A percentile compares a stretch with the other conserved stretches of the same genome.
phyloP scores from a whole-genome alignment of 2,113 vertebrate species.

The Oncorhynchus kisutch region DNA sequence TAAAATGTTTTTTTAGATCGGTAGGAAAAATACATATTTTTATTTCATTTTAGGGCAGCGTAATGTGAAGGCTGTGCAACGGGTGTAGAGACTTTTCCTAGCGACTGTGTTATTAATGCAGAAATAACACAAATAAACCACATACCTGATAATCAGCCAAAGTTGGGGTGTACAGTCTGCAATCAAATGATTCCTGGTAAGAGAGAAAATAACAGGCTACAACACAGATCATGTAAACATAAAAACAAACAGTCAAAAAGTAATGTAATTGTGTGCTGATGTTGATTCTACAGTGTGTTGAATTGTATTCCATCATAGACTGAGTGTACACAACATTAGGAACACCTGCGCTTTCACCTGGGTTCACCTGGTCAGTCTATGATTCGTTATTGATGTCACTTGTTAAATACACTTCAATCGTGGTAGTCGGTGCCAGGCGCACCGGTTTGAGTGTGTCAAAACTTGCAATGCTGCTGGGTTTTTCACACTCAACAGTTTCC shows the following conservation, averaged over 20 bases:
- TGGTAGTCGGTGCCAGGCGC: too few relatives aligned
- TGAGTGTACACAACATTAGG: background rate
- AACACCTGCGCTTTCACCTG: too few relatives aligned
- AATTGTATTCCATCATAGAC: background rate
- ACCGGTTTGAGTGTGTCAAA: too few relatives aligned
- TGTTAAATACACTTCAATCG: too few relatives aligned
- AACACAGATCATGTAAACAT: background rate
- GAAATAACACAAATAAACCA: background rate
- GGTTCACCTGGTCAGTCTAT: too few relatives aligned
- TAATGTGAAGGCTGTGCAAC: too few relatives aligned
- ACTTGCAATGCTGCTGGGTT: too few relatives aligned
- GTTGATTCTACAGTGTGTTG: background rate
- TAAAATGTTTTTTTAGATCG: background rate
- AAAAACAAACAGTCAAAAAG: background rate
- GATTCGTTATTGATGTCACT: too few relatives aligned
- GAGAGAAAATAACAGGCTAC: background rate
- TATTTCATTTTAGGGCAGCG: too few relatives aligned
- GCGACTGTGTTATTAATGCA: background rate
- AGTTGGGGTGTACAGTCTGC: slow-evolving; percentile 63
- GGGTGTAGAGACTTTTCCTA: too few relatives aligned
- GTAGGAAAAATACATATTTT: too few relatives aligned
- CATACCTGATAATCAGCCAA: slow-evolving; percentile 46
- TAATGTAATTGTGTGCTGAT: background rate
- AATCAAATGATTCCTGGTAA: slow-evolving; percentile 31
- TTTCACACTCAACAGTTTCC: too few relatives aligned